phyloP scores from a whole-genome alignment of 2,888 invertebrate species.

The Plebejus argus region DNA sequence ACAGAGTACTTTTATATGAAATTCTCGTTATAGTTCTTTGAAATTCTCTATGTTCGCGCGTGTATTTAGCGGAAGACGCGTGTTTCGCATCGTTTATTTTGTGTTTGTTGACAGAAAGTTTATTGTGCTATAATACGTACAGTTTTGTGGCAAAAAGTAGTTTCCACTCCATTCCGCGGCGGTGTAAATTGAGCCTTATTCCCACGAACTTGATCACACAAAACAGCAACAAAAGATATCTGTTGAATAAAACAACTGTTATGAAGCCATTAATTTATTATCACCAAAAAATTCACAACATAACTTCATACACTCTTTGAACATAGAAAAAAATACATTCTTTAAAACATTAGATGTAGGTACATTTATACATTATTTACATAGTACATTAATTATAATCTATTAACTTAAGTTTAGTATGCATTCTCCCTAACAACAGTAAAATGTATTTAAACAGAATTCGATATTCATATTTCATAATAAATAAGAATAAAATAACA shows the following conservation, averaged over 20 bases:
- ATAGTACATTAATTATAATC: not conserved
- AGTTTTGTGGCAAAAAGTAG: no score
- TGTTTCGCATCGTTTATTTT: no score
- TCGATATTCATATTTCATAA: constrained; percentile 12
- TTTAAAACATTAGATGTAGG: constrained; percentile 41
- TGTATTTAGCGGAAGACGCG: no score
- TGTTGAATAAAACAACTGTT: not conserved
- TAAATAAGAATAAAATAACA: constrained; percentile 16
- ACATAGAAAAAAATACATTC: constrained; percentile 48
- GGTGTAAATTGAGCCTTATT: no score
- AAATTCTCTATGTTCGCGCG: no score
- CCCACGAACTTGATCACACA: no score
- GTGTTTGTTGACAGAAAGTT: no score
- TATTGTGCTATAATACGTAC: no score
- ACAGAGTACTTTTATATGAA: no score
- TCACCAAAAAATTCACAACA: constrained; percentile 50
- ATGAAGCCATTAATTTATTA: constrained; percentile 32
- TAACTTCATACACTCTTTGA: constrained; percentile 62
- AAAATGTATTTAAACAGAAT: constrained; percentile 10
- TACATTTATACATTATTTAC: constrained; percentile 32
- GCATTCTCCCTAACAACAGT: not conserved
- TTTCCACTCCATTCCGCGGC: no score
- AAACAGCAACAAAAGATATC: not conserved
- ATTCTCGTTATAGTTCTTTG: no score
- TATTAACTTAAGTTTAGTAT: constrained; percentile 3